Evolutionary conservation across 2,797 vertebrate species (phyloP).

Genomic region (Phylloscopus collybita): DNA sequence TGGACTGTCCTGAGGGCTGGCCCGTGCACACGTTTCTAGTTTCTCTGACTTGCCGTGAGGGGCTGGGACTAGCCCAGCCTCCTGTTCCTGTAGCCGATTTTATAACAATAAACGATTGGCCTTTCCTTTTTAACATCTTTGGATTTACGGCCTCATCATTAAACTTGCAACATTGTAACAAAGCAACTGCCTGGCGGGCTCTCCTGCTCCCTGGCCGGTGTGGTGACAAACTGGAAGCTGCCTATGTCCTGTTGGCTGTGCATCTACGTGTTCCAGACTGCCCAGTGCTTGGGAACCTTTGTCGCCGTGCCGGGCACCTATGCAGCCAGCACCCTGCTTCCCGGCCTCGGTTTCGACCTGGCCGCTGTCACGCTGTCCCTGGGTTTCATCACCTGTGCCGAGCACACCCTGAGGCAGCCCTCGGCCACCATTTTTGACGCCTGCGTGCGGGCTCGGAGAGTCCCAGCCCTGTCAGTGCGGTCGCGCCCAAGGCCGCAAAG

Average conservation of each 20-base stretch:
- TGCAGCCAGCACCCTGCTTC: background rate
- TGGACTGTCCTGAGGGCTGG: too few species aligned
- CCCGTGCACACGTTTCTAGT: too few species aligned
- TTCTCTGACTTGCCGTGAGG: too few species aligned
- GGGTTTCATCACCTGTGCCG: too few species aligned
- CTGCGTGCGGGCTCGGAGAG: accelerated
- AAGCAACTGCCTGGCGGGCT: too few species aligned
- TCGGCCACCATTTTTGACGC: background rate
- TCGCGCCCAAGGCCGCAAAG: accelerated
- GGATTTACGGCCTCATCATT: too few species aligned
- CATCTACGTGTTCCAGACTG: background rate
- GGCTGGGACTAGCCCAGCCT: too few species aligned
- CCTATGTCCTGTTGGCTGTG: background rate
- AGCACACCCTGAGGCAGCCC: background rate
- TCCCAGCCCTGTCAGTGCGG: background rate
- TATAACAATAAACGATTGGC: too few species aligned
- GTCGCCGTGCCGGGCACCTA: background rate
- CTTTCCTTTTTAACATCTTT: too few species aligned
- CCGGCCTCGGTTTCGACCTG: background rate
- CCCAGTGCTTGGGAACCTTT: background rate
- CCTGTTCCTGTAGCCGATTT: too few species aligned
- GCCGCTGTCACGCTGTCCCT: background rate
- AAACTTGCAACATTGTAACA: too few species aligned
- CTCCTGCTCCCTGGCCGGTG: background rate
- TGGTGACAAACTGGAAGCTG: background rate